A percentile compares a stretch with the other conserved stretches of the same genome.
phyloP scores from a whole-genome alignment of 1,140 invertebrate species.

The Ceratina calcarata region DNA sequence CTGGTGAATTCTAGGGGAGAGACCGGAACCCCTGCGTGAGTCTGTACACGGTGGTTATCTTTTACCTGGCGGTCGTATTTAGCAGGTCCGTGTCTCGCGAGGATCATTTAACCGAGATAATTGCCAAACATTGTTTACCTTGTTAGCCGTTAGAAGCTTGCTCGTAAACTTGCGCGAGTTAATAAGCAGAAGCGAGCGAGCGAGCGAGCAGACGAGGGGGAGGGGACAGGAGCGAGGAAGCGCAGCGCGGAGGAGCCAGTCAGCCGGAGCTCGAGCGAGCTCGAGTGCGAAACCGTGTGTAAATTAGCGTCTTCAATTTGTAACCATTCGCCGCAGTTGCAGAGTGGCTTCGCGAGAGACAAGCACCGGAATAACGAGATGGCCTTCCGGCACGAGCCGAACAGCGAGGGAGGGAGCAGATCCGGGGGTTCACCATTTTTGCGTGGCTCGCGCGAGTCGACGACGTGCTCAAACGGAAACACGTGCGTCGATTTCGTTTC shows the following conservation, averaged over 20 bases:
- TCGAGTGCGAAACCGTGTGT: constrained; percentile 73
- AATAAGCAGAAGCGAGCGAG: constrained; percentile 73
- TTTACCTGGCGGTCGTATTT: constrained; percentile 38
- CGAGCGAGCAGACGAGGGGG: not conserved
- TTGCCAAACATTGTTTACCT: constrained; percentile 80
- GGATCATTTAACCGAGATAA: constrained; percentile 80
- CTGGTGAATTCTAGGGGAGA: no score
- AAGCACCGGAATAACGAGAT: constrained; percentile 38
- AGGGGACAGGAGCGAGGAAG: no score
- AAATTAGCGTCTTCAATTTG: constrained; percentile 80
- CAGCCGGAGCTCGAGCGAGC: constrained; percentile 41
- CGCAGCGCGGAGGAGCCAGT: not conserved
- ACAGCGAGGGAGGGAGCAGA: no score
- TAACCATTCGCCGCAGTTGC: constrained; percentile 65
- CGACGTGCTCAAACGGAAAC: constrained; percentile 18
- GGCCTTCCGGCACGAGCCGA: not conserved
- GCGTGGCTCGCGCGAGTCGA: no score
- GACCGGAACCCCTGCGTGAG: no score
- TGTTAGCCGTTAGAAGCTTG: constrained; percentile 75
- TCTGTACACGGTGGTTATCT: not conserved
- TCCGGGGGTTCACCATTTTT: no score
- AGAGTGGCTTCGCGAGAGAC: constrained; percentile 49
- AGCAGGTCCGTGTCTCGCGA: constrained; percentile 59
- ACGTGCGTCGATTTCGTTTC: no score
- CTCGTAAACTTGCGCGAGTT: constrained; percentile 77